Conservation (phyloP, 2,113 vertebrate genomes). For the Oryzias curvinotus region DNA sequence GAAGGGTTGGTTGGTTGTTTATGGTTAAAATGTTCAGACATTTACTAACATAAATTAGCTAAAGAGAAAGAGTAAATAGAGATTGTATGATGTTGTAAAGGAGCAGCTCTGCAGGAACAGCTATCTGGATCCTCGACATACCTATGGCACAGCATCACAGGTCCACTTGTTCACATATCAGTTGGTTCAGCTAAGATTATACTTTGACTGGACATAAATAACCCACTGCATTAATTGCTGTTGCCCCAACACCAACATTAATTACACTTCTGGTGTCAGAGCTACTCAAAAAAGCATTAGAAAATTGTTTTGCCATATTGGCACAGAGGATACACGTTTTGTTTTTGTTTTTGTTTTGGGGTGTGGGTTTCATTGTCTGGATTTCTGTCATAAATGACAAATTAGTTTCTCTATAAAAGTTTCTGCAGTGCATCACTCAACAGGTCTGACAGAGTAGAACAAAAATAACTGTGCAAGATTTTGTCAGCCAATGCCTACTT, state of each 20-base stretch:
- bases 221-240: slow-evolving; percentile 32
- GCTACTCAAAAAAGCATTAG: slow-evolving; percentile 18
- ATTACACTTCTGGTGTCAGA: slow-evolving; percentile 48
- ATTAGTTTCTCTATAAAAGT: neutral
- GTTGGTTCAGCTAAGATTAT: slow-evolving; percentile 45
- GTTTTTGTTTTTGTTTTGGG: too few species aligned
- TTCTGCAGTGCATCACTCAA: slow-evolving; percentile 20
- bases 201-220: slow-evolving; percentile 46
- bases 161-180: slow-evolving; percentile 51
- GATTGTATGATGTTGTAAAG: neutral
- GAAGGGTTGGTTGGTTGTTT: neutral
- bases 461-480: neutral
- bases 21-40: too few species aligned
- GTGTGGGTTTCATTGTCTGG: too few species aligned
- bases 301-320: too few species aligned
- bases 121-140: slow-evolving; percentile 45
- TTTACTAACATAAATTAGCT: neutral
- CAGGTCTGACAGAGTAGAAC: slow-evolving; percentile 20
- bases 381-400: neutral
- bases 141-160: slow-evolving; percentile 62
- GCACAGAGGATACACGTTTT: too few species aligned
- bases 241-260: slow-evolving; percentile 4
- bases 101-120: slow-evolving; percentile 36
- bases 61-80: slow-evolving; percentile 30
- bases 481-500: slow-evolving; percentile 12